A percentile compares a stretch with the other conserved stretches of the same genome.
Evolutionary conservation across 1,140 invertebrate species (phyloP).

Genomic region (Eciton burchellii): DNA sequence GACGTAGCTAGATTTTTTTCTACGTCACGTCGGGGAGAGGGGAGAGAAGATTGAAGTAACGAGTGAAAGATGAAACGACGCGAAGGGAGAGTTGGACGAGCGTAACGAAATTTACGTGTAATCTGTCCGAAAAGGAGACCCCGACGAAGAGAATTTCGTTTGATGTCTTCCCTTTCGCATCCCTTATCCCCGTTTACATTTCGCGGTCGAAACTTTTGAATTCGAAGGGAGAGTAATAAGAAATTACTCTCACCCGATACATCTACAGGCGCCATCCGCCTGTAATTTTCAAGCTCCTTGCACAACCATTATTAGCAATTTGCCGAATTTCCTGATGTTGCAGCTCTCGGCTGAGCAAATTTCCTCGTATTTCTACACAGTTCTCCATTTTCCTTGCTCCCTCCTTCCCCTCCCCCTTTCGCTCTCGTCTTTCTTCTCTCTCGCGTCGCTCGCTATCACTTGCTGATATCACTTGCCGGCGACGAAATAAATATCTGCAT

Average conservation of each 20-base stretch:
- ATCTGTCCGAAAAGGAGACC: constrained; percentile 7
- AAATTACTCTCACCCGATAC: not conserved
- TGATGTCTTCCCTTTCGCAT: not conserved
- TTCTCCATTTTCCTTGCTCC: not conserved
- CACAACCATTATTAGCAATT: not conserved
- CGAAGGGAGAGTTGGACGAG: not conserved
- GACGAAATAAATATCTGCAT: not conserved
- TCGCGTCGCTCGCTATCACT: not conserved
- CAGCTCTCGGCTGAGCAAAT: not conserved
- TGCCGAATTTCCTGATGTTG: too few relatives aligned
- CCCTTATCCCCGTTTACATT: not conserved
- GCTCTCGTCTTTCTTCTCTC: not conserved
- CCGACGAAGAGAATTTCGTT: constrained; percentile 44
- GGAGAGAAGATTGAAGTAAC: constrained; percentile 29
- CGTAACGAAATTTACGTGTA: constrained; percentile 36
- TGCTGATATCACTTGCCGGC: not conserved
- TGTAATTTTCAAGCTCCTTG: not conserved
- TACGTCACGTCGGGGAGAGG: constrained; percentile 6
- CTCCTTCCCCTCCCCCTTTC: not conserved
- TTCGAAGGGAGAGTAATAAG: not conserved
- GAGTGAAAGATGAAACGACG: constrained; percentile 11
- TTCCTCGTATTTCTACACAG: not conserved
- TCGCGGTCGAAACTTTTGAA: not conserved
- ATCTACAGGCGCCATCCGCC: not conserved
- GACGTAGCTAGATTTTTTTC: constrained; percentile 53